Evolutionary conservation across 2,113 vertebrate species (phyloP).

Genomic region (Lepus timidus): DNA sequence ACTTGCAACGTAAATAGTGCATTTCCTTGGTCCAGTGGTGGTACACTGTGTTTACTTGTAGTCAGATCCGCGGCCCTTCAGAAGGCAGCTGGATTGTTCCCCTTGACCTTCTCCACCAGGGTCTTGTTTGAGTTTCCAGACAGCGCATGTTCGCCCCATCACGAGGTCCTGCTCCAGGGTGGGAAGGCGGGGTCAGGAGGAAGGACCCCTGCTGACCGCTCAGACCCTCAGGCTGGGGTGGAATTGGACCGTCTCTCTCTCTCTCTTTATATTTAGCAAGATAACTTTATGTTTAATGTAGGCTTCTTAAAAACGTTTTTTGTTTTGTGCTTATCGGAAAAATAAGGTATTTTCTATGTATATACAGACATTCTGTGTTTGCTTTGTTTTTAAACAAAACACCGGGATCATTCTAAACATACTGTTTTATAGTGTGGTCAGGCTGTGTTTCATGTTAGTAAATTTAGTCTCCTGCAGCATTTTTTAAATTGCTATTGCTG

Average conservation of each 20-base stretch:
- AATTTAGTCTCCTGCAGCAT: conserved; percentile 41
- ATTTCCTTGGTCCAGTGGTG: conserved; percentile 68
- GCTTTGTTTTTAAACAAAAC: conserved; percentile 45
- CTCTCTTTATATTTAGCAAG: conserved; percentile 32
- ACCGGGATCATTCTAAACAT: conserved; percentile 65
- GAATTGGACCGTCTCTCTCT: not conserved
- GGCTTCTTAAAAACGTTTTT: not conserved
- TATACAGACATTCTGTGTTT: conserved; percentile 20
- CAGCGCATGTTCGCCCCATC: not conserved
- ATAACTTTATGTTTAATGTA: conserved; percentile 27
- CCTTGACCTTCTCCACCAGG: not conserved
- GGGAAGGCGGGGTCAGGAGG: not conserved
- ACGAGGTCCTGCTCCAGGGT: not conserved
- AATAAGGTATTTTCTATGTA: conserved; percentile 42
- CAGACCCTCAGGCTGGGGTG: not conserved
- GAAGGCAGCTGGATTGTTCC: not conserved
- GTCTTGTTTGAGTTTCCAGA: conserved; percentile 44
- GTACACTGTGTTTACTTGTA: conserved; percentile 41
- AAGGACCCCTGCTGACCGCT: not conserved
- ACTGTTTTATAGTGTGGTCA: conserved; percentile 68
- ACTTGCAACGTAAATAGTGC: conserved; percentile 57
- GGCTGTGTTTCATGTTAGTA: conserved; percentile 21
- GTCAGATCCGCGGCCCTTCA: conserved; percentile 16
- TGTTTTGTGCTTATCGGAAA: conserved; percentile 22
- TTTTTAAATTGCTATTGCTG: conserved; percentile 35